These are phyloP conservation scores for Syngnathus acus DNA, from an alignment of 2,797 vertebrate species.

Conservation along the genomic window DNA sequence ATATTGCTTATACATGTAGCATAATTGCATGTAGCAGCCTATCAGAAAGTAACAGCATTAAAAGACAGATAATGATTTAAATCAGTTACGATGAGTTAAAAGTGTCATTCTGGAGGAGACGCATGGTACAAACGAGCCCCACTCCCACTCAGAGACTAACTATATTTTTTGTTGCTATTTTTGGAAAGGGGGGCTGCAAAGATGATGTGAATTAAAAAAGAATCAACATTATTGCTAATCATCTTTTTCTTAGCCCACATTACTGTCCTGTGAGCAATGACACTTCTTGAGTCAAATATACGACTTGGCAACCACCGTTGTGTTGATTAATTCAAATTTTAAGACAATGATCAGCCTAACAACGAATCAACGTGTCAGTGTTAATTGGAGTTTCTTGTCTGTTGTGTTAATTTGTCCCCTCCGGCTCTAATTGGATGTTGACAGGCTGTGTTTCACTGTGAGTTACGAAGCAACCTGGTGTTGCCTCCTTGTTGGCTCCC, in stretches of 20 bases:
- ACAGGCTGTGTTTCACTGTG: slow-evolving; percentile 37
- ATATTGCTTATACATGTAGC: too few relatives aligned
- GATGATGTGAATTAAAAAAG: slow-evolving; percentile 6
- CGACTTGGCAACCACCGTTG: slow-evolving; percentile 34
- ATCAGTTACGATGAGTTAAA: neutral
- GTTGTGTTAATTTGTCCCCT: slow-evolving; percentile 51
- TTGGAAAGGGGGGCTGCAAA: neutral
- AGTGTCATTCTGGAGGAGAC: neutral
- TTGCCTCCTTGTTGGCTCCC: slow-evolving; percentile 23
- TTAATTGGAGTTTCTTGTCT: slow-evolving; percentile 63
- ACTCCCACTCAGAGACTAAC: too few relatives aligned
- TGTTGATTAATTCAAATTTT: slow-evolving; percentile 67
- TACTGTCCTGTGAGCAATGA: slow-evolving; percentile 10
- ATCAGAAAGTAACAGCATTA: neutral
- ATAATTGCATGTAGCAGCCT: neutral
- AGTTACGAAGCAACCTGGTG: slow-evolving; percentile 20
- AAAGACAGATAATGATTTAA: neutral
- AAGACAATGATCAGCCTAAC: slow-evolving; percentile 53
- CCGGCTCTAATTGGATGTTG: slow-evolving; percentile 49
- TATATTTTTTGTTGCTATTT: neutral
- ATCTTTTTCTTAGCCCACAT: slow-evolving; percentile 19
- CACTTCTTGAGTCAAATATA: slow-evolving; percentile 31
- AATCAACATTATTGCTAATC: slow-evolving; percentile 17
- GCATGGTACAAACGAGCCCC: neutral
- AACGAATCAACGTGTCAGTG: slow-evolving; percentile 58